phyloP scores from a whole-genome alignment of 2,113 vertebrate genomes.

The Stegostoma tigrinum region DNA sequence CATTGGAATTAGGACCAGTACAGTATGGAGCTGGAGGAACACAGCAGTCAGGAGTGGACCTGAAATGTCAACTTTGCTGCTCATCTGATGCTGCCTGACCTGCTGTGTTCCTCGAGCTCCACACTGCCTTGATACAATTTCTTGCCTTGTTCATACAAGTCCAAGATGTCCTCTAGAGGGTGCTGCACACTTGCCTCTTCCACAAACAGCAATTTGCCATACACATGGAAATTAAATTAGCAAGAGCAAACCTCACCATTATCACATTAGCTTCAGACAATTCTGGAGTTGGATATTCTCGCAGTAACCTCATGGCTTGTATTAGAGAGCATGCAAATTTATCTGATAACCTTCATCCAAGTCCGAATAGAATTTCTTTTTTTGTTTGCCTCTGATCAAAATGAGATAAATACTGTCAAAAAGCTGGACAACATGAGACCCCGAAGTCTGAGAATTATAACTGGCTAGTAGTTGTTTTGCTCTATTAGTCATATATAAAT shows the following conservation, averaged over 20 bases:
- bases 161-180: background rate
- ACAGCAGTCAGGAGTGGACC: too few relatives aligned
- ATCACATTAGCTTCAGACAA: background rate
- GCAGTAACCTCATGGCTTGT: background rate
- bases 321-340: background rate
- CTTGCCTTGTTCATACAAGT: background rate
- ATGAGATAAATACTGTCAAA: background rate
- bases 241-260: background rate
- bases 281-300: background rate
- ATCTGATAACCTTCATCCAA: background rate
- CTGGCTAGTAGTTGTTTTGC: background rate
- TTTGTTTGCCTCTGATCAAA: background rate
- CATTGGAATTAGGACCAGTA: too few relatives aligned
- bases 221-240: background rate
- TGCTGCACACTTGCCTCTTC: background rate
- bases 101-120: too few relatives aligned
- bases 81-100: too few relatives aligned
- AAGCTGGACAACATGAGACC: background rate
- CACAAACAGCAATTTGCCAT: background rate
- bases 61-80: too few relatives aligned
- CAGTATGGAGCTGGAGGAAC: too few relatives aligned
- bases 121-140: background rate
- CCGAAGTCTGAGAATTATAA: background rate
- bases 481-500: background rate
- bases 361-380: background rate